Conservation (phyloP, 1,140 invertebrate genomes). For the Zaprionus lachaisei region DNA sequence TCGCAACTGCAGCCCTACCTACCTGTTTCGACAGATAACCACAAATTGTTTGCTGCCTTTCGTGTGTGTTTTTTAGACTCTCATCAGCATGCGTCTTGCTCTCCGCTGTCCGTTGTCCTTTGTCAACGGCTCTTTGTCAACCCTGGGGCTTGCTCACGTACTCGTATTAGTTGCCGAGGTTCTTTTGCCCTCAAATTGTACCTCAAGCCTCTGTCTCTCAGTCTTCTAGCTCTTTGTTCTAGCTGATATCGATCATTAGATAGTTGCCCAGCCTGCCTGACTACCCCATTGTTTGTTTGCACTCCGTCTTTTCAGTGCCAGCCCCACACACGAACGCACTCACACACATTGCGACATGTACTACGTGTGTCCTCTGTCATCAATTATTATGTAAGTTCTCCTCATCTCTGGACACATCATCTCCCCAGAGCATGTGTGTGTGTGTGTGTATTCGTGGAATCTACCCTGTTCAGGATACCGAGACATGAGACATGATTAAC, state of each 20-base stretch:
- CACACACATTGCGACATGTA: constrained; percentile 43
- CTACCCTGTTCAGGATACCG: constrained; percentile 26
- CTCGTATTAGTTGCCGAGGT: constrained; percentile 5
- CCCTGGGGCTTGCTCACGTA: constrained; percentile 43
- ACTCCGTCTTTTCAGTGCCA: neutral
- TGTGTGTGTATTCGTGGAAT: constrained; percentile 48
- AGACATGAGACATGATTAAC: constrained; percentile 43
- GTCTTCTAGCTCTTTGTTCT: constrained; percentile 39
- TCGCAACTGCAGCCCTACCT: constrained; percentile 27
- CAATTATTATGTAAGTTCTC: constrained; percentile 58
- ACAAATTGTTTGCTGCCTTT: constrained; percentile 55
- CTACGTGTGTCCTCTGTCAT: constrained; percentile 57
- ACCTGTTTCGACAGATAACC: constrained; percentile 57
- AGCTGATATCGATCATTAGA: constrained; percentile 59
- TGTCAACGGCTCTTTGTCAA: constrained; percentile 53
- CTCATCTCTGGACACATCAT: constrained; percentile 15
- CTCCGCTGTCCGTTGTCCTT: constrained; percentile 26
- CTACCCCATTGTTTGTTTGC: constrained; percentile 35
- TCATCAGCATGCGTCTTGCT: constrained; percentile 48
- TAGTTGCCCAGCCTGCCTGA: constrained; percentile 20
- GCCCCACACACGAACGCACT: constrained; percentile 2
- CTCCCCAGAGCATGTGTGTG: neutral
- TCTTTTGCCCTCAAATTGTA: neutral
- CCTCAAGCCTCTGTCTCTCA: constrained; percentile 9
- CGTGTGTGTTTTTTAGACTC: constrained; percentile 46